phyloP scores from a whole-genome alignment of 2,113 vertebrate genomes.

The Oxyruncus cristatus region DNA sequence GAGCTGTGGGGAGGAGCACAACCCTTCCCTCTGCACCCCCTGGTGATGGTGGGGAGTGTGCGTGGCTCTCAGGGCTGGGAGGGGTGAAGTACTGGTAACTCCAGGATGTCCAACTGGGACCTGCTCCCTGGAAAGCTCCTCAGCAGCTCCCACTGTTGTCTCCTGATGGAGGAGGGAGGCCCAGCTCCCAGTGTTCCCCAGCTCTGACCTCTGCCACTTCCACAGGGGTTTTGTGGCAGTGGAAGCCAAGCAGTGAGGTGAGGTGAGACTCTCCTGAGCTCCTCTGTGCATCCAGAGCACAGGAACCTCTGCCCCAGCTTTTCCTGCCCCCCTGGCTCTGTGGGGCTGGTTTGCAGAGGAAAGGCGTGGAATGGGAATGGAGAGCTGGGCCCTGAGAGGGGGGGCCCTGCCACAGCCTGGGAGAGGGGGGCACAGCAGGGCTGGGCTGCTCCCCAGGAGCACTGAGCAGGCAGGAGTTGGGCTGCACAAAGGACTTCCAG shows the following conservation, averaged over 20 bases:
- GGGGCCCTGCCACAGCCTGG: neutral
- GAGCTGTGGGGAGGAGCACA: neutral
- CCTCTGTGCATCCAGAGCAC: neutral
- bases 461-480: rapidly evolving
- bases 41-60: too few relatives aligned
- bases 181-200: neutral
- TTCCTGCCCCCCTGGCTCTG: rapidly evolving
- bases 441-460: neutral
- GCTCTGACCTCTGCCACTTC: rapidly evolving
- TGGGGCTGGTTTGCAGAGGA: neutral
- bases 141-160: neutral
- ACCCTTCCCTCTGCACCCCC: neutral
- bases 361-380: neutral
- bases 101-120: neutral
- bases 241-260: neutral
- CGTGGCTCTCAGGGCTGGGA: neutral
- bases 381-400: neutral
- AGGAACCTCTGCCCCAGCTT: neutral
- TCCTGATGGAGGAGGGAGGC: neutral
- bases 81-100: rapidly evolving
- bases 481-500: neutral
- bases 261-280: neutral
- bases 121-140: neutral
- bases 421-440: neutral
- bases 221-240: neutral